Evolutionary conservation across 2,797 vertebrate species (phyloP).

Genomic region (Hozukius guyotensis): DNA sequence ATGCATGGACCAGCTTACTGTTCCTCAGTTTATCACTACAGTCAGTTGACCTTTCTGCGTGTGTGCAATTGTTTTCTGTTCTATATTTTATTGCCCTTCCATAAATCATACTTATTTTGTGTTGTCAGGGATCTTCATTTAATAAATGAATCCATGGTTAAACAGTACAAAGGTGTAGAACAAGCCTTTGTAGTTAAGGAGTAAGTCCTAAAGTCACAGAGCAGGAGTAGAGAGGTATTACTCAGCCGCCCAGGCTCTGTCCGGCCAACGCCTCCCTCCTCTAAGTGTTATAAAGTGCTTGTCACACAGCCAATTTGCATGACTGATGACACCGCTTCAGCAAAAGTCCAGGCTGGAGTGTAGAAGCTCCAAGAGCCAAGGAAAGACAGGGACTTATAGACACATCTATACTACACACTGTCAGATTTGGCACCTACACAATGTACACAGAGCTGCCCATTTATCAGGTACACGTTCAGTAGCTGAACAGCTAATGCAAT

Average conservation of each 20-base stretch:
- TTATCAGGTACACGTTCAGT: neutral
- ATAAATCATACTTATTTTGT: slow-evolving; percentile 37
- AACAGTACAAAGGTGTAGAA: slow-evolving; percentile 22
- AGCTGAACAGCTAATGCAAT: neutral
- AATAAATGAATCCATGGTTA: slow-evolving; percentile 8
- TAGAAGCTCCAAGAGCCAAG: slow-evolving; percentile 28
- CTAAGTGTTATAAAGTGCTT: slow-evolving; percentile 79
- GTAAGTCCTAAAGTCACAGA: slow-evolving; percentile 24
- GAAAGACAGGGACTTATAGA: neutral
- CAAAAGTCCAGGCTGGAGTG: slow-evolving; percentile 43
- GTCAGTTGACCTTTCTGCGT: slow-evolving; percentile 4
- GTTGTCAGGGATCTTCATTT: slow-evolving; percentile 28
- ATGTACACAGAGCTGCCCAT: neutral
- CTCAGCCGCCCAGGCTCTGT: slow-evolving; percentile 36
- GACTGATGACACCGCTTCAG: slow-evolving; percentile 73
- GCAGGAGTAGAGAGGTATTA: slow-evolving; percentile 34
- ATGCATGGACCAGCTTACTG: neutral
- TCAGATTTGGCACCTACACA: slow-evolving; percentile 1
- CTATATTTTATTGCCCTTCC: neutral
- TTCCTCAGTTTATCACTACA: neutral
- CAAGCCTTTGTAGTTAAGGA: slow-evolving; percentile 23
- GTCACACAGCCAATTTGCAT: slow-evolving; percentile 79
- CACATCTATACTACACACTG: neutral
- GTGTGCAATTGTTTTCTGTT: neutral
- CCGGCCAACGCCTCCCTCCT: slow-evolving; percentile 32